These are phyloP conservation scores for Lepidocolaptes lacrymiger DNA, from an alignment of 2,797 vertebrate species.

Conservation along the genomic window DNA sequence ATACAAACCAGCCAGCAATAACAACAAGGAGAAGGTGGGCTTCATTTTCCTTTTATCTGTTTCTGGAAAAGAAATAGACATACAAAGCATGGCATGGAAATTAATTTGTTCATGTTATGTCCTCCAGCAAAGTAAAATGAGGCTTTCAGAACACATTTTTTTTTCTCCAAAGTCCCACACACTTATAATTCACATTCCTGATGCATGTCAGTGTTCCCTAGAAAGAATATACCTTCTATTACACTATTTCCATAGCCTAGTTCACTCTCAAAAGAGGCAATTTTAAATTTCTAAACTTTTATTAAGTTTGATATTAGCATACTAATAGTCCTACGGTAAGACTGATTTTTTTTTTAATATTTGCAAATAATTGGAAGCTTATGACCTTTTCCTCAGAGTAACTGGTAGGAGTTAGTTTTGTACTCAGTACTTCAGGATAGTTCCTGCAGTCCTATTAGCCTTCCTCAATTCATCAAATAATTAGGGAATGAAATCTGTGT, in stretches of 20 bases:
- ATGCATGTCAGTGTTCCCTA: background rate
- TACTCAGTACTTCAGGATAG: background rate
- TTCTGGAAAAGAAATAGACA: slow-evolving; percentile 35
- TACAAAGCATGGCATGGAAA: background rate
- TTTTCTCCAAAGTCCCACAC: background rate
- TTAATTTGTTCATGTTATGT: background rate
- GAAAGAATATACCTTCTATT: background rate
- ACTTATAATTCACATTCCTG: background rate
- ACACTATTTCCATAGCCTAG: background rate
- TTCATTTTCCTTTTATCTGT: slow-evolving; percentile 35
- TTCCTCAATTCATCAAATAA: background rate
- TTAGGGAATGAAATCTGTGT: background rate
- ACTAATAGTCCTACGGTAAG: background rate
- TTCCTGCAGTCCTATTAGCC: background rate
- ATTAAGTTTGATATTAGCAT: background rate
- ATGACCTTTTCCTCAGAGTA: background rate
- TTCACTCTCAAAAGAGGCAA: background rate
- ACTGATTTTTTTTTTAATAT: background rate
- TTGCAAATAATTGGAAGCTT: background rate
- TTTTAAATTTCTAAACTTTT: background rate
- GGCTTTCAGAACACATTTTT: background rate
- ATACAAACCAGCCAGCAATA: slow-evolving; percentile 27
- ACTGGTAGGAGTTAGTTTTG: background rate
- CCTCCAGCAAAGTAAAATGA: background rate
- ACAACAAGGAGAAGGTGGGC: background rate